phyloP scores from a whole-genome alignment of 2,797 vertebrate genomes.

The Syngnathus rostellatus region DNA sequence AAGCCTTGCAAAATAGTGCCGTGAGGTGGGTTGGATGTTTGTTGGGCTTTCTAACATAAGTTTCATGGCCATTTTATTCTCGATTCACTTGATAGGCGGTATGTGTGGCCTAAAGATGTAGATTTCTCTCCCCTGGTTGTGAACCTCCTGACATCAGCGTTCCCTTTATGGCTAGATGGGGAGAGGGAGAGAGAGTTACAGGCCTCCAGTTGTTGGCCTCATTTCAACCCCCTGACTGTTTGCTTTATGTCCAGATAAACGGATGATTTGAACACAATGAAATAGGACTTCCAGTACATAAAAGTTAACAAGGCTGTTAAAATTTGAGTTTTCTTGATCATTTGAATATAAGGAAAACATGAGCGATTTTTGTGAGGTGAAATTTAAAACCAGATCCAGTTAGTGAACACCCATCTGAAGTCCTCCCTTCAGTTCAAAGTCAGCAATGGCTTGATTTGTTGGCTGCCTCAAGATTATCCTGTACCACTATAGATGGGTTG shows the following conservation, averaged over 20 bases:
- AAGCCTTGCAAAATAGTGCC: background rate
- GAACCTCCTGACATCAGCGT: constrained; percentile 56
- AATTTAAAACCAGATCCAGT: background rate
- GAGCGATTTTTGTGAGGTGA: background rate
- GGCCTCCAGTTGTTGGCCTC: constrained; percentile 21
- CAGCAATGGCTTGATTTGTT: too few species aligned
- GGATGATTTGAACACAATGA: constrained; percentile 38
- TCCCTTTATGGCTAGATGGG: constrained; percentile 46
- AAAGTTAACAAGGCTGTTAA: background rate
- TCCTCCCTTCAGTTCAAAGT: too few species aligned
- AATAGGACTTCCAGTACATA: background rate
- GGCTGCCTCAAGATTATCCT: too few species aligned
- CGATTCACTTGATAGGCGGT: background rate
- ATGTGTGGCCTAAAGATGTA: background rate
- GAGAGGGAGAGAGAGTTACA: background rate
- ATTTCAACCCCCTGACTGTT: constrained; percentile 29
- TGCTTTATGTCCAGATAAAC: constrained; percentile 14
- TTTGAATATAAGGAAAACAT: background rate
- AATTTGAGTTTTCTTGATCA: constrained; percentile 7
- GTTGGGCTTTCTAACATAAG: background rate
- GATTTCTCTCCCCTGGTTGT: background rate
- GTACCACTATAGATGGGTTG: background rate
- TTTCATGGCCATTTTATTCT: background rate
- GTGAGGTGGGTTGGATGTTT: background rate
- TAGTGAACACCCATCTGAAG: too few species aligned